These are phyloP conservation scores for Coccyzus lansbergi DNA, from an alignment of 2,797 vertebrate genomes.

Conservation along the genomic window DNA sequence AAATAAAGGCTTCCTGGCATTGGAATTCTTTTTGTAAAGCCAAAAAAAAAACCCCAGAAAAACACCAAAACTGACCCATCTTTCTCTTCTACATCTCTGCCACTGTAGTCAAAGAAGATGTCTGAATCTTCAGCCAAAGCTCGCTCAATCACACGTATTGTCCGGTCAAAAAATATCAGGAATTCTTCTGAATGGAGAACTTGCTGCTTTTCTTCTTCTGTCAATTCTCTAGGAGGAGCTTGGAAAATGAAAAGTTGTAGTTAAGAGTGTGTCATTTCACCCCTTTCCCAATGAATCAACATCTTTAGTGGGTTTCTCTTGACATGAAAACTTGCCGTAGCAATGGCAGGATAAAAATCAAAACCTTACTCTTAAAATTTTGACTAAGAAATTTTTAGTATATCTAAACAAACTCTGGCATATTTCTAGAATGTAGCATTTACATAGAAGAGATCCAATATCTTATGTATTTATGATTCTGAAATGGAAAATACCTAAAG, in stretches of 20 bases:
- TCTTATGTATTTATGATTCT: slow-evolving; percentile 71
- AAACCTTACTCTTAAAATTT: slow-evolving; percentile 48
- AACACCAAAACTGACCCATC: slow-evolving; percentile 85
- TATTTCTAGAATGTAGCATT: slow-evolving; percentile 16
- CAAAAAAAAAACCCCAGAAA: neutral
- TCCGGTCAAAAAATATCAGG: slow-evolving; percentile 95
- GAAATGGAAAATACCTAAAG: slow-evolving; percentile 63
- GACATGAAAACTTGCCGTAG: slow-evolving; percentile 6
- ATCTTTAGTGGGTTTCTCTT: slow-evolving; percentile 18
- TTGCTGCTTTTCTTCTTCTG: slow-evolving; percentile 96
- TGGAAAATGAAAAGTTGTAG: slow-evolving; percentile 55
- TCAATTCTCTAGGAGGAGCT: slow-evolving; percentile 91
- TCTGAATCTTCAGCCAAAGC: slow-evolving; percentile 92
- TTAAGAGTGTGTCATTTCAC: slow-evolving; percentile 56
- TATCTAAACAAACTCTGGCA: slow-evolving; percentile 19
- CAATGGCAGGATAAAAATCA: slow-evolving; percentile 26
- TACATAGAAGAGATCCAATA: slow-evolving; percentile 36
- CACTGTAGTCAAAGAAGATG: slow-evolving; percentile 96
- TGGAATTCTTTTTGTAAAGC: neutral
- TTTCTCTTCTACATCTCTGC: slow-evolving; percentile 91
- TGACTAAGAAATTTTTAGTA: slow-evolving; percentile 37
- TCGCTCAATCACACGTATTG: slow-evolving; percentile 93
- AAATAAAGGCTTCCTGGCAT: neutral
- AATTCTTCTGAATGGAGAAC: slow-evolving; percentile 96
- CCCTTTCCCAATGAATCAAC: slow-evolving; percentile 58